phyloP scores from a whole-genome alignment of 2,797 vertebrate species.

The Cyclopterus lumpus region DNA sequence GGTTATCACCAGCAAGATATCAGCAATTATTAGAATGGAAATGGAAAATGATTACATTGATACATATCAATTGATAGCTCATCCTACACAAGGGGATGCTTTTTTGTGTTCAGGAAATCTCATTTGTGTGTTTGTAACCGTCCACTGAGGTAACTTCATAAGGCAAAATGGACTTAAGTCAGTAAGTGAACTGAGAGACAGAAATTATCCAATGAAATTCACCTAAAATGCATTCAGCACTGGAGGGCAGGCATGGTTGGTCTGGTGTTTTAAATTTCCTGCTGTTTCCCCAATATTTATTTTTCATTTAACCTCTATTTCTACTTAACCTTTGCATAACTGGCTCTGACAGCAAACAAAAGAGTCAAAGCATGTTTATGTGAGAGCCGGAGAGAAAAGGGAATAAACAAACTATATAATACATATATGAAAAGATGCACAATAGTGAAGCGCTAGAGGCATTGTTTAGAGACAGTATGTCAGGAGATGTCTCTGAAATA shows the following conservation, averaged over 20 bases:
- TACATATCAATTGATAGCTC: neutral
- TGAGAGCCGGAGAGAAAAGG: neutral
- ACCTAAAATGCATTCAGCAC: slow-evolving; percentile 17
- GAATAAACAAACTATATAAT: neutral
- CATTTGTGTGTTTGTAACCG: neutral
- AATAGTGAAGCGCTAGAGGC: neutral
- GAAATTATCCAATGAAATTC: slow-evolving; percentile 39
- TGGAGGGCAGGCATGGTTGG: slow-evolving; percentile 26
- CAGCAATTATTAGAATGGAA: neutral
- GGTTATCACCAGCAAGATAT: neutral
- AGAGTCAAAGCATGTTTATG: neutral
- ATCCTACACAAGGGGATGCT: neutral
- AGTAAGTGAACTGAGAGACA: slow-evolving; percentile 6
- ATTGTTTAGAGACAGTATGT: slow-evolving; percentile 3
- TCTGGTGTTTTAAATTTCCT: slow-evolving; percentile 68
- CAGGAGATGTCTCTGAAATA: slow-evolving; percentile 15
- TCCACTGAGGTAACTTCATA: neutral
- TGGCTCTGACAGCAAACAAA: slow-evolving; percentile 16
- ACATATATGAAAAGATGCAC: neutral
- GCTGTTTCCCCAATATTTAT: slow-evolving; percentile 54
- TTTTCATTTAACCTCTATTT: slow-evolving; percentile 59
- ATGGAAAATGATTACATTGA: neutral
- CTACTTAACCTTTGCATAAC: slow-evolving; percentile 52
- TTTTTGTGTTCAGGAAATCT: neutral
- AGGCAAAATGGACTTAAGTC: neutral